Conservation (phyloP, 2,888 invertebrate genomes). For the Hoplodrina blanda region DNA sequence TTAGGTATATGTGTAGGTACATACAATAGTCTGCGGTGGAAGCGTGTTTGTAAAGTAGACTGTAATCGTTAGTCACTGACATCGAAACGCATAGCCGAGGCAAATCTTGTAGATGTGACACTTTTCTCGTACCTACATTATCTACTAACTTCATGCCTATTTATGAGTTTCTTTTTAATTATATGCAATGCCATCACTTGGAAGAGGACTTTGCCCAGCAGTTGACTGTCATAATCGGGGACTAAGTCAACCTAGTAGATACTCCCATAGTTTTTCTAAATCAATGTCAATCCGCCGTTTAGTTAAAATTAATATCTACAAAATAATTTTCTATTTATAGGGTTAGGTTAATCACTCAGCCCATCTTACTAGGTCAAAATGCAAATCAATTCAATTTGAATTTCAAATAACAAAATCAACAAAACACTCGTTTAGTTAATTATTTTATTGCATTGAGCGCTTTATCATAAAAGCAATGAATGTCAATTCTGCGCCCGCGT, state of each 20-base stretch:
- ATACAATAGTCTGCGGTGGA: slow-evolving; percentile 66
- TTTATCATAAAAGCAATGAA: slow-evolving; percentile 59
- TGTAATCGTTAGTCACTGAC: slow-evolving; percentile 82
- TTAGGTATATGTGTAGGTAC: slow-evolving; percentile 50
- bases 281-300: not conserved
- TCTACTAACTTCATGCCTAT: not conserved
- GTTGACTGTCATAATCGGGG: not conserved
- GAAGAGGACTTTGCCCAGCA: not conserved
- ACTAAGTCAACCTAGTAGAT: not conserved
- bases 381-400: slow-evolving; percentile 48
- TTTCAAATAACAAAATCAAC: slow-evolving; percentile 46
- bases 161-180: not conserved
- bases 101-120: slow-evolving; percentile 76
- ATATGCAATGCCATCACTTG: not conserved
- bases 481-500: slow-evolving; percentile 77
- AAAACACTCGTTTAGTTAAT: slow-evolving; percentile 49
- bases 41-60: slow-evolving; percentile 76
- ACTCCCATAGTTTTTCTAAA: not conserved
- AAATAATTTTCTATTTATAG: slow-evolving; percentile 4
- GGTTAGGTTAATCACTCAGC: slow-evolving; percentile 26
- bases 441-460: slow-evolving; percentile 41
- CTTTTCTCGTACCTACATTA: slow-evolving; percentile 49
- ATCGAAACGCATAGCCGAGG: slow-evolving; percentile 76
- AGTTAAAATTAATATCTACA: not conserved
- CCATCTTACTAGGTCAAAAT: slow-evolving; percentile 32